A percentile compares a stretch with the other conserved stretches of the same genome.
phyloP scores from a whole-genome alignment of 2,113 vertebrate genomes.

The Cyanocitta stelleri region DNA sequence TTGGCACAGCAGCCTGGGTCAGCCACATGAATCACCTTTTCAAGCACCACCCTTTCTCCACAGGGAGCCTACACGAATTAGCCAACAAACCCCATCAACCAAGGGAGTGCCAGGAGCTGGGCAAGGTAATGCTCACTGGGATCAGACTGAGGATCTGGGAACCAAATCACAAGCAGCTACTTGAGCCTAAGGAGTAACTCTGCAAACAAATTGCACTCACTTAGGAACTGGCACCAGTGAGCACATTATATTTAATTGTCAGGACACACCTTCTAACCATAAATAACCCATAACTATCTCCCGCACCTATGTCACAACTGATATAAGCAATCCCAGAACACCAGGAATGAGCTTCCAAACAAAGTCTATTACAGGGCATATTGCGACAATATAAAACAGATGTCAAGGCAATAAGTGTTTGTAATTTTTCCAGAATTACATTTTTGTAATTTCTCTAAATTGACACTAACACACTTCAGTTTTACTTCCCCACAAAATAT shows the following conservation, averaged over 20 bases:
- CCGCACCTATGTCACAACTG: not conserved
- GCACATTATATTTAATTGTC: not conserved
- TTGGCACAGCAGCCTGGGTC: not conserved
- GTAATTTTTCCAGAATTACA: not conserved
- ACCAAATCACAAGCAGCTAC: not conserved
- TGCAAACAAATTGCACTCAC: not conserved
- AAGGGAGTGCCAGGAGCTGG: not conserved
- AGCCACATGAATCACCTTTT: not conserved
- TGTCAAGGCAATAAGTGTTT: not conserved
- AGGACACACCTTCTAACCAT: slow-evolving; percentile 8
- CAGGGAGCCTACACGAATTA: not conserved
- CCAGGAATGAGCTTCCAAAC: not conserved
- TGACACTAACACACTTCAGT: not conserved
- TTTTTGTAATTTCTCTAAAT: not conserved
- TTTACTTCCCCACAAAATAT: not conserved
- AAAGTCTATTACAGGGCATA: not conserved
- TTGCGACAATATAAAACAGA: not conserved
- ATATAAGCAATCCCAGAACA: not conserved
- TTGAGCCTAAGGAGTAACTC: not conserved
- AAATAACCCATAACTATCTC: not conserved
- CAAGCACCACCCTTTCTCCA: not conserved
- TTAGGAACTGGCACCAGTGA: not conserved
- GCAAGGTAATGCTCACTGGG: not conserved
- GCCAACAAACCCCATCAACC: not conserved
- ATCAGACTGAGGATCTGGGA: not conserved